Conservation (phyloP, 2,797 vertebrate genomes). For the Coreius guichenoti region DNA sequence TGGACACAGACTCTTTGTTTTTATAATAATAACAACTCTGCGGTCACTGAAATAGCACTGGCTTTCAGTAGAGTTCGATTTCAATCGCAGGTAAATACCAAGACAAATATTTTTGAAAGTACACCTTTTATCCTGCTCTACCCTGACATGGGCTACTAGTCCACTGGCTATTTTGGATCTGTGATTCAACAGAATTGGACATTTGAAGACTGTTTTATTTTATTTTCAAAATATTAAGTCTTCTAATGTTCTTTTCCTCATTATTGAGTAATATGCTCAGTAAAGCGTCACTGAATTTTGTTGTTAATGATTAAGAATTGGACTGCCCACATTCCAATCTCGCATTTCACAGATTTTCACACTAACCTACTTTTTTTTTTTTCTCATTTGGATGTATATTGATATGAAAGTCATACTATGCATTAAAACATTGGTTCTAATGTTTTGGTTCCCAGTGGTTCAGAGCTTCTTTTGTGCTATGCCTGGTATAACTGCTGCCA, state of each 20-base stretch:
- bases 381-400: not conserved
- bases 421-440: constrained; percentile 8
- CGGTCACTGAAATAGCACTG: not conserved
- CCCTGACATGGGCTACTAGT: not conserved
- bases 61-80: not conserved
- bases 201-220: constrained; percentile 8
- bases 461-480: not conserved
- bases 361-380: not conserved
- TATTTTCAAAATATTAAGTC: not conserved
- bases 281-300: not conserved
- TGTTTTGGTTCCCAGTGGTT: constrained; percentile 15
- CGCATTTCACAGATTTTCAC: not conserved
- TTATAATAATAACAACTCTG: not conserved
- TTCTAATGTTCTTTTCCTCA: not conserved
- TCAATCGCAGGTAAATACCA: not conserved
- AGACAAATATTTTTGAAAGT: not conserved
- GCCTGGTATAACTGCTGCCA: constrained; percentile 25
- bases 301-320: not conserved
- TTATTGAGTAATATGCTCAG: not conserved
- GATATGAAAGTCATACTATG: constrained; percentile 25
- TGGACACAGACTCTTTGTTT: constrained; percentile 37
- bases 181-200: not conserved
- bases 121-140: not conserved
- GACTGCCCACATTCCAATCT: not conserved
- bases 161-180: not conserved